These are phyloP conservation scores for Furcula furcula DNA, from an alignment of 2,888 invertebrate species.

Conservation along the genomic window DNA sequence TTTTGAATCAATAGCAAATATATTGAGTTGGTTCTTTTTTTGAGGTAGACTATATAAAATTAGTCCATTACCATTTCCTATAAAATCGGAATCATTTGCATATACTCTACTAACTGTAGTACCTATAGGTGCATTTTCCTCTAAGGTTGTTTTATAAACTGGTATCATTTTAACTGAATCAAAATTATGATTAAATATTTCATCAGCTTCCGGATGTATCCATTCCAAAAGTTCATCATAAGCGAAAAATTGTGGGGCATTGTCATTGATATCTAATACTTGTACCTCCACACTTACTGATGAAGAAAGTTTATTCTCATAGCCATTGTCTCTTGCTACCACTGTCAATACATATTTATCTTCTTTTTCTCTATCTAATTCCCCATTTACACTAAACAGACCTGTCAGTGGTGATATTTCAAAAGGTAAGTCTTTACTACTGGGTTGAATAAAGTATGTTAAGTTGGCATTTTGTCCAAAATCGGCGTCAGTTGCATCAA, in stretches of 20 bases:
- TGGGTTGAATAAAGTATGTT: constrained; percentile 83
- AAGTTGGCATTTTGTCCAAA: constrained; percentile 90
- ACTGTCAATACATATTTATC: constrained; percentile 87
- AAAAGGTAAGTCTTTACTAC: constrained; percentile 83
- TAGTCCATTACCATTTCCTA: constrained; percentile 93
- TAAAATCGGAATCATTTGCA: constrained; percentile 92
- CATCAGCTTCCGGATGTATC: constrained; percentile 71
- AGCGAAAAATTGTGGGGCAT: constrained; percentile 89
- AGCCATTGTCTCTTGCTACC: constrained; percentile 88
- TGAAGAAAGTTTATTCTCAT: constrained; percentile 83
- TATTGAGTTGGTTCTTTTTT: constrained; percentile 81
- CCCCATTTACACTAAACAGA: constrained; percentile 86
- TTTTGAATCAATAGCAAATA: constrained; percentile 92
- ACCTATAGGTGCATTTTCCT: constrained; percentile 89
- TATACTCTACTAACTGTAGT: constrained; percentile 87
- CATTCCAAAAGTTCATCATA: constrained; percentile 84
- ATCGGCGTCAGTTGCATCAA: constrained; percentile 90
- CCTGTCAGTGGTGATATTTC: constrained; percentile 86
- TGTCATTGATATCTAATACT: constrained; percentile 92
- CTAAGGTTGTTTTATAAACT: constrained; percentile 88
- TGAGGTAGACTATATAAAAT: constrained; percentile 89
- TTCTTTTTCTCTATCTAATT: constrained; percentile 88
- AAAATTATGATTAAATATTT: constrained; percentile 74
- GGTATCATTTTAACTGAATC: constrained; percentile 83
- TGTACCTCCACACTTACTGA: constrained; percentile 91